These are phyloP conservation scores for Rattus rattus DNA, from an alignment of 2,113 vertebrate genomes.

Conservation along the genomic window DNA sequence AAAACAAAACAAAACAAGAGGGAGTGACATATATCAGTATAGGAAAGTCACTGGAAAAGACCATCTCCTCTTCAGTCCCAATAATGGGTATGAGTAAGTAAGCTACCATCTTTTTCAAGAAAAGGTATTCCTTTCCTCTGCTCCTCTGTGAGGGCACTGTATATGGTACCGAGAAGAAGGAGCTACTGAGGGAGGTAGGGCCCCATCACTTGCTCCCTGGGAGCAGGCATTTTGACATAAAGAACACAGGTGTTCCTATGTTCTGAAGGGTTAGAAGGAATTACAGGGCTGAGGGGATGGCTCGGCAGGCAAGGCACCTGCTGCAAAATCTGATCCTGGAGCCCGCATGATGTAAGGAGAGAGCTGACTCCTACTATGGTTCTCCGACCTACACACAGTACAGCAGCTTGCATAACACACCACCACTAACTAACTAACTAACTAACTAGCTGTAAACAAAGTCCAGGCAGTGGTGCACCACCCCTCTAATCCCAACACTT, in stretches of 20 bases:
- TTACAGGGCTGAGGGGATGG: background rate
- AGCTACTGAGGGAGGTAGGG: no score
- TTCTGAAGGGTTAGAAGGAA: background rate
- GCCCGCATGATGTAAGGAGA: background rate
- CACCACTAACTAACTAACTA: background rate
- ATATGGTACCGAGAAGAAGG: background rate
- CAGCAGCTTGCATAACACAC: background rate
- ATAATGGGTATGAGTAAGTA: background rate
- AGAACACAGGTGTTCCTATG: background rate
- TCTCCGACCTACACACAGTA: background rate
- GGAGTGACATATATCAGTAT: conserved; percentile 3
- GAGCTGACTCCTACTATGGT: background rate
- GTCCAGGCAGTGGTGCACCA: background rate
- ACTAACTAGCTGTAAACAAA: background rate
- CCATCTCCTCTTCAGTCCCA: background rate
- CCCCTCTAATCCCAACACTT: background rate
- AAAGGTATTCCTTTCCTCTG: background rate
- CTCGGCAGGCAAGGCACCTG: background rate
- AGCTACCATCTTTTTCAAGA: background rate
- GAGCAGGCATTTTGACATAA: conserved; percentile 5
- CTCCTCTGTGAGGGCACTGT: background rate
- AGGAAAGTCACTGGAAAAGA: background rate
- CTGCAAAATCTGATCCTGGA: background rate
- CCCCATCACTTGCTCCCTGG: background rate
- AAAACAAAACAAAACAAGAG: no score